These are phyloP conservation scores for Campylorhamphus procurvoides DNA, from an alignment of 2,113 vertebrate species.

Conservation along the genomic window DNA sequence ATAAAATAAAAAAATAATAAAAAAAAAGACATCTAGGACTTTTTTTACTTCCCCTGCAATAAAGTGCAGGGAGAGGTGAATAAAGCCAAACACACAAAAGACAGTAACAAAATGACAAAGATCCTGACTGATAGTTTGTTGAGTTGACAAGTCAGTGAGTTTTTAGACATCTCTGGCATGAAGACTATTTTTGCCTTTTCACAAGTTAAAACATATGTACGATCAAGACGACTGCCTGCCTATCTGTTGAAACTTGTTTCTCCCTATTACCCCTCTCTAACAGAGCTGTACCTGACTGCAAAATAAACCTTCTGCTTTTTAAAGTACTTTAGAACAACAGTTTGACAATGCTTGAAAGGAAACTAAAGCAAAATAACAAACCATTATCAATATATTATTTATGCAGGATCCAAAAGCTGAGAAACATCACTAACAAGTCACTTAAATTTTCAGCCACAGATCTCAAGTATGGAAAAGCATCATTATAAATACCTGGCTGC, in stretches of 20 bases:
- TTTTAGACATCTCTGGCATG: slow-evolving; percentile 53
- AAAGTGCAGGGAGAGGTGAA: slow-evolving; percentile 11
- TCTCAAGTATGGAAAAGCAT: background rate
- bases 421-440: slow-evolving; percentile 21
- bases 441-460: slow-evolving; percentile 27
- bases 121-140: slow-evolving; percentile 34
- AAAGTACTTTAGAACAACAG: background rate
- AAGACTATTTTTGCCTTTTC: slow-evolving; percentile 32
- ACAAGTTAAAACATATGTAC: slow-evolving; percentile 46
- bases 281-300: background rate
- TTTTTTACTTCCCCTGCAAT: slow-evolving; percentile 3
- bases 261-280: background rate
- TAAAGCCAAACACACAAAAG: background rate
- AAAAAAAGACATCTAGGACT: background rate
- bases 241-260: slow-evolving; percentile 17
- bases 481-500: background rate
- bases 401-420: slow-evolving; percentile 25
- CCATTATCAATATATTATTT: slow-evolving; percentile 55
- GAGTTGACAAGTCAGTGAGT: slow-evolving; percentile 26
- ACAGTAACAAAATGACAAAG: background rate
- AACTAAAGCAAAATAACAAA: slow-evolving; percentile 24
- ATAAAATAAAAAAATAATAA: background rate
- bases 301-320: slow-evolving; percentile 1
- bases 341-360: slow-evolving; percentile 15
- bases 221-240: slow-evolving; percentile 25